Evolutionary conservation across 2,888 invertebrate genomes (phyloP), one percentile per base, ranked within the genome.

Genomic region (Caenorhabditis becei): DNA sequence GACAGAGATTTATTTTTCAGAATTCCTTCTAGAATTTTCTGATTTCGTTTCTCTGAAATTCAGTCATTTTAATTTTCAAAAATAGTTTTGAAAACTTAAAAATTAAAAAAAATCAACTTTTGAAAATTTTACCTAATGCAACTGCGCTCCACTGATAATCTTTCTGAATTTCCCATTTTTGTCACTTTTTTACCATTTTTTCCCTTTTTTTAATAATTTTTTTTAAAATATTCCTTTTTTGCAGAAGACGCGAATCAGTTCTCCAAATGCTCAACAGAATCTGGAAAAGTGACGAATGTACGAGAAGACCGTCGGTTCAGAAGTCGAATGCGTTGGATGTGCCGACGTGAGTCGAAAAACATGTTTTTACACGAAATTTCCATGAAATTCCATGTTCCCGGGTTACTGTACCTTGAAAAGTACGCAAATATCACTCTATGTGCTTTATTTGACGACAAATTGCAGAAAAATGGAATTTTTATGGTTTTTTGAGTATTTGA

Each of bases 251-350:
- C n/a, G 85, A 85, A 77, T 85, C 84, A 14, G 83, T 85, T 54
- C 78, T 83, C 41, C 78, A 83, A 51, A 82, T 85, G 81, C 66
- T 86, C 49, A 84, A 83, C 32, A 70, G 86, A 23, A 85, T 82
- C 58, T 86, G 84, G 84, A 86, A 86, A 66, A 81, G 81, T 35
- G 86, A 86, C 70, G 86, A 86, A 53, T 82, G 82, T 56, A 82
- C 80, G 0, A 23, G 78, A 16, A 63, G 83, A 23, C 83, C 85
- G n/a, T 58, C 67, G 26, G 83, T 85, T 67, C 72, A 84, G 26
- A 86, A 86, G 58, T 59, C 67, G 47, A 63, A 71, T 35, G 83
- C 85, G 18, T 66, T 85, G 51, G 86, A 86, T 70, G 84, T 86
- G 32, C 86, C 86, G 14, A 70, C 69, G 83, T 83, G 47, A 66